Base-by-base conservation (phyloP, 2,113 vertebrate species). In the Ceyx cyanopectus region DNA sequence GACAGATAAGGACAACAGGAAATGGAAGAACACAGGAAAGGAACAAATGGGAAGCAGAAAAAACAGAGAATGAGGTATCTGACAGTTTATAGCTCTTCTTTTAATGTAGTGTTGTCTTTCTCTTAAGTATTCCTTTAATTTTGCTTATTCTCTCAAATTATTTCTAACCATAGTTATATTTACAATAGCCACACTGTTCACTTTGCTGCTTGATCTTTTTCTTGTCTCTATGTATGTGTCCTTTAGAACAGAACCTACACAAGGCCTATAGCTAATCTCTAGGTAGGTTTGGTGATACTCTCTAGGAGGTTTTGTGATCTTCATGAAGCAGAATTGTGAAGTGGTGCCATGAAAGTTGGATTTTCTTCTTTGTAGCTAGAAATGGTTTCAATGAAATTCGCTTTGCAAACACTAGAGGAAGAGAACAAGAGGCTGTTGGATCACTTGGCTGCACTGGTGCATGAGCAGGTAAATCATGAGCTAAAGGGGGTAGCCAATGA, bases 11-110 rank as follows among this genome's bases (percentile, higher is more conserved):
- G 69, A 94, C 82, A 69, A 75, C 79, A 79, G 76, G 95, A 61
- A 94, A 83, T 86, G 96, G 96, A 82, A 75, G 76, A 56, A 80
- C 82, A 68, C 92, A 95, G 85, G 96, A 97, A 85, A 97, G 89
- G 60, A 96, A 86, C 63, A 87, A 29, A 78, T 68, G 98, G 87
- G 96, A 98, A 96, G 86, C 77, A 24, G 96, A 98, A 73, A 92
- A 98, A 67, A 83, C 93, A 46, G 93, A 96, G 69, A 96, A 90
- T 61, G 97, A 97, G 97, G 97, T 98, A 97, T 75, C 76, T 50
- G 14, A 12, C 22, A 17, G 46, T 90, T 30, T 56, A 29, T 32
- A 46, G 34, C 57, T 57, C 34, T 34, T 78, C 14, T 51, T 84
- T 18, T 30, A 48, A 48, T 48, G 21, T 51, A 51, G 7, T 24